Evolutionary conservation across 37 sponge, comb jelly and placozoan genomes (phyloP), one percentile per base, ranked within the genome.

Genomic region (Petrosia ficiformis): DNA sequence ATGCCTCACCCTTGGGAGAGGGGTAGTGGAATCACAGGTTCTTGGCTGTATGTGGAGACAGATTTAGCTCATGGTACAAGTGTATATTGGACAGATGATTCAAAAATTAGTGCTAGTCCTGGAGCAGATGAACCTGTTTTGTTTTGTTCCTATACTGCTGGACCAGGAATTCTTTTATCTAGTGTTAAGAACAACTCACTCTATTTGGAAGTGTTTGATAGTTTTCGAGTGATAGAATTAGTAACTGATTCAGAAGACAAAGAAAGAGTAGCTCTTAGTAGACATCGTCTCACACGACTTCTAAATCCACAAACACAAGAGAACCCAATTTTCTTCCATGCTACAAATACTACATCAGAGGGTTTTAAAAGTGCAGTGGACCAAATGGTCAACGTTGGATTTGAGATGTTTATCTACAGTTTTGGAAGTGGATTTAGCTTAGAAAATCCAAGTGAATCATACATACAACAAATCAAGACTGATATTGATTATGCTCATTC

Each of bases 371-470:
- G 0, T 57, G 70, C 69, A 22, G 66, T 86, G 32, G 70, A 86
- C 25, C 87, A 86, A 44, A 54, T 73, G 74, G 81, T 33, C 6
- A 71, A 43, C 21, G 87, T 86, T 25, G 87, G 87, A 3, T 86
- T 86, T 75, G 87, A 86, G 29, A 86, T 86, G 87, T 86, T 40
- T 68, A 74, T 86, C 32, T 80, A 77, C 77, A 81, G 87, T 57
- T 86, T 86, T 80, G 87, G 87, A 0, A 65, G 71, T 56, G 80
- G 81, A 4, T 79, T 86, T n/a, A 29, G 39, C 26, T 68, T 86
- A 11, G 87, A 86, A 58, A 59, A 65, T 39, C 43, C 56, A 39
- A 57, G 42, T 74, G 42, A 30, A 1, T 57, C 8, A 0, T 70
- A 86, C 25, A 39, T 86, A 4, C 39, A 72, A 22, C 26, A n/a